A percentile compares a stretch with the other conserved stretches of the same genome.
Evolutionary conservation across 2,797 vertebrate genomes (phyloP).

Genomic region (Anabas testudineus): DNA sequence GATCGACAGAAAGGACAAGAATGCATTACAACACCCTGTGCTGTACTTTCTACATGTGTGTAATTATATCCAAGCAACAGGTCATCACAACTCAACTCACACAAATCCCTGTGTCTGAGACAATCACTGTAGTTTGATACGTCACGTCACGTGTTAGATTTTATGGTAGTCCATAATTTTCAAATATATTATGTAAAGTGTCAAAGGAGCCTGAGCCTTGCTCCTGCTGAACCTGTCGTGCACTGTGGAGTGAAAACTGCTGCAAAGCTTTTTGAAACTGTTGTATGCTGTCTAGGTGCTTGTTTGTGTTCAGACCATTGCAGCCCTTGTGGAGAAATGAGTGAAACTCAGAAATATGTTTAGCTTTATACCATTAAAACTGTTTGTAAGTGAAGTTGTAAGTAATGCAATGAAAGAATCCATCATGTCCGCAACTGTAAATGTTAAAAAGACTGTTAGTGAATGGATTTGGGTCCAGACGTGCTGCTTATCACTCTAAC

Average conservation of each 20-base stretch:
- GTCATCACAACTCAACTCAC: conserved; percentile 16
- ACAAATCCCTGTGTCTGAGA: neutral
- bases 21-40: conserved; percentile 28
- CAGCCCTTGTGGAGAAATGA: neutral
- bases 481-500: too few species aligned
- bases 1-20: conserved; percentile 41
- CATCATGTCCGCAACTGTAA: conserved; percentile 1
- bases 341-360: neutral
- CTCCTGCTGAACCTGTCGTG: too few species aligned
- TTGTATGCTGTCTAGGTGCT: neutral
- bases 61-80: conserved; percentile 37
- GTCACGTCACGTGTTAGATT: too few species aligned
- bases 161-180: too few species aligned
- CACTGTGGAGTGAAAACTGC: too few species aligned
- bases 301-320: neutral
- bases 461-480: neutral
- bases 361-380: neutral
- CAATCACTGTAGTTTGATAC: neutral
- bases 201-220: too few species aligned
- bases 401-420: neutral
- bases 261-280: too few species aligned
- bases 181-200: too few species aligned
- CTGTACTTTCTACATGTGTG: conserved; percentile 20
- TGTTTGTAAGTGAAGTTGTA: neutral
- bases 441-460: neutral